A percentile compares a stretch with the other conserved stretches of the same genome.
phyloP scores from a whole-genome alignment of 2,113 vertebrate species.

The Phylloscopus trochilus region DNA sequence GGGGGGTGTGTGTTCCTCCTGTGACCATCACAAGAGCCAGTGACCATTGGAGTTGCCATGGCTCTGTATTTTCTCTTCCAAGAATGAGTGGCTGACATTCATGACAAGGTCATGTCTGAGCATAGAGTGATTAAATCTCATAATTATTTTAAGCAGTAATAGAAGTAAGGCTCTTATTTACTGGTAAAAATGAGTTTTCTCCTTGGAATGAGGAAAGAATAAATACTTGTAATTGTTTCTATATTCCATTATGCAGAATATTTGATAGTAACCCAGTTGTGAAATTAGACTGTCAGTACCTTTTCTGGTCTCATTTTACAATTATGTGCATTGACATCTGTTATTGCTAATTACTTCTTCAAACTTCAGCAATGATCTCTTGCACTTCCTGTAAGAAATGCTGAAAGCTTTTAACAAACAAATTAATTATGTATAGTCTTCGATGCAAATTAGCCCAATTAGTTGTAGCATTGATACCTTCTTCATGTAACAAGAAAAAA shows the following conservation, averaged over 20 bases:
- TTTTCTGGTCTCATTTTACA: conserved; percentile 15
- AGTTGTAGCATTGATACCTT: conserved; percentile 76
- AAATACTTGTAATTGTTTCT: not conserved
- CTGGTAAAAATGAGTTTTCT: not conserved
- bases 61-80: not conserved
- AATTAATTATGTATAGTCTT: conserved; percentile 81
- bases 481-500: conserved; percentile 22
- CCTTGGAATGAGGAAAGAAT: not conserved
- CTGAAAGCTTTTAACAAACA: conserved; percentile 81
- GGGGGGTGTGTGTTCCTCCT: rapidly evolving
- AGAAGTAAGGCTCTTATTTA: not conserved
- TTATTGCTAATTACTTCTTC: conserved; percentile 76
- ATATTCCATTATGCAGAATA: not conserved
- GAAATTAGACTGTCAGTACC: conserved; percentile 6
- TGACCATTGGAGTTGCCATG: rapidly evolving
- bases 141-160: not conserved
- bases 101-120: not conserved
- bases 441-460: conserved; percentile 83
- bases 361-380: conserved; percentile 77
- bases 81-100: not conserved
- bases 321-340: conserved; percentile 72
- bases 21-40: not conserved
- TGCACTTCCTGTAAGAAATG: conserved; percentile 75
- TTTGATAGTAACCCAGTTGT: not conserved
- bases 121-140: not conserved